These are phyloP conservation scores for Salpingus planirostris DNA, from an alignment of 2,888 invertebrate genomes.

Conservation along the genomic window DNA sequence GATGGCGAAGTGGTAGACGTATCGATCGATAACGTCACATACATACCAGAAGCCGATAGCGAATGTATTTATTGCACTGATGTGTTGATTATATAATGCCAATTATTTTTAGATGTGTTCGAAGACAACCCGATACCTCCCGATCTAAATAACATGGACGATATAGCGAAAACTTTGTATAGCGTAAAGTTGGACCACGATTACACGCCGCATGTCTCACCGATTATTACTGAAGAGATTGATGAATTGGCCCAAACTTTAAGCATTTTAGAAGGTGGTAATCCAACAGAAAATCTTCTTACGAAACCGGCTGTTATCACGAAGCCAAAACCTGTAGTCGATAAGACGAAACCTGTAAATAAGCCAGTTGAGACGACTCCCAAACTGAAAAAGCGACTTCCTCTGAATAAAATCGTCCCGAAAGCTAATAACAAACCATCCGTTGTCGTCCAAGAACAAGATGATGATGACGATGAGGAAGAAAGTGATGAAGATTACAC, in stretches of 20 bases:
- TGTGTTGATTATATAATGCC: not conserved
- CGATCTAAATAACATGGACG: constrained; percentile 27
- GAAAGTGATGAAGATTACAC: constrained; percentile 50
- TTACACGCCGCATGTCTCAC: constrained; percentile 49
- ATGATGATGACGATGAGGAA: constrained; percentile 35
- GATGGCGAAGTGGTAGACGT: constrained; percentile 37
- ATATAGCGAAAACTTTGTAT: constrained; percentile 39
- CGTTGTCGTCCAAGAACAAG: constrained; percentile 4
- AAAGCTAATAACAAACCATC: too few species aligned
- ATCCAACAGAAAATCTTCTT: too few species aligned
- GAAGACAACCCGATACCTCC: not conserved
- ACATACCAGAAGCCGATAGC: constrained; percentile 27
- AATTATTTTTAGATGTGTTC: not conserved
- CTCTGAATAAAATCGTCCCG: too few species aligned
- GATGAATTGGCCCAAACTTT: constrained; percentile 39
- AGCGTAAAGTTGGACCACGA: constrained; percentile 72
- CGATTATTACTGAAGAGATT: constrained; percentile 46
- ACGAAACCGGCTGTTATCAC: too few species aligned
- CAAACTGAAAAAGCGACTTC: too few species aligned
- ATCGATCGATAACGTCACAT: constrained; percentile 43
- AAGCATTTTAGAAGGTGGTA: constrained; percentile 34
- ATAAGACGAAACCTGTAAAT: constrained; percentile 3
- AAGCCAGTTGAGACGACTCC: constrained; percentile 7
- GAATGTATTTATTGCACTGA: constrained; percentile 3
- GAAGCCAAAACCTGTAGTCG: constrained; percentile 4